phyloP scores from a whole-genome alignment of 2,113 vertebrate species.

The Pteronura brasiliensis region DNA sequence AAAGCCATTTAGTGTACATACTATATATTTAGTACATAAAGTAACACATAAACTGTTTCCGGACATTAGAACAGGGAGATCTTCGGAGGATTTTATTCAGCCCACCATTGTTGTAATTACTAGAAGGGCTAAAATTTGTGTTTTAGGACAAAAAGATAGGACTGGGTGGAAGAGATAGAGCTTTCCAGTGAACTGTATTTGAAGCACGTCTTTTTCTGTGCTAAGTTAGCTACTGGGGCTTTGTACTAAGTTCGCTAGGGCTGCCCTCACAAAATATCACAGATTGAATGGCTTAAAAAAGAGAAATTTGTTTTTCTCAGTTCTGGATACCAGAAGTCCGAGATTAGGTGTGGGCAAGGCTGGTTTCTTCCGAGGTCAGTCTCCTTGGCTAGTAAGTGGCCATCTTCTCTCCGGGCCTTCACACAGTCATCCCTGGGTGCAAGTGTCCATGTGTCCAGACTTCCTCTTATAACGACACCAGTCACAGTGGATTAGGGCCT shows the following conservation, averaged over 20 bases:
- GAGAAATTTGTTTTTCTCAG: neutral
- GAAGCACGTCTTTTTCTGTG: too few species aligned
- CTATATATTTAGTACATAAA: neutral
- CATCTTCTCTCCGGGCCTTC: neutral
- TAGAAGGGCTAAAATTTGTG: neutral
- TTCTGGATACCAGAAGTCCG: neutral
- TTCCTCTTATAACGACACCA: neutral
- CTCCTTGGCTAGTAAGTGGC: neutral
- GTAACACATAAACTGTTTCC: neutral
- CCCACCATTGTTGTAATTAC: neutral
- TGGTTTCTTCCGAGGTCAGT: neutral
- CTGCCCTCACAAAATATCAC: neutral
- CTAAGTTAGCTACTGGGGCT: neutral
- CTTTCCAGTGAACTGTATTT: neutral
- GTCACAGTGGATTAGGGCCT: neutral
- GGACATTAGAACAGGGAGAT: neutral
- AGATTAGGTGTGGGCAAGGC: neutral
- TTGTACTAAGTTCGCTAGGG: neutral
- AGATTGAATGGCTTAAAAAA: neutral
- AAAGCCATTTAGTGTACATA: neutral
- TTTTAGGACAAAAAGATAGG: neutral
- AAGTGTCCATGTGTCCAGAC: neutral
- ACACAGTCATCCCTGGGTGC: neutral
- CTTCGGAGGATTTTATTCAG: neutral
- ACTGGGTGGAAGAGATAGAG: too few species aligned